Evolutionary conservation across 1,140 invertebrate species (phyloP), one percentile per base, ranked within the genome.

Genomic region (Penaeus chinensis): DNA sequence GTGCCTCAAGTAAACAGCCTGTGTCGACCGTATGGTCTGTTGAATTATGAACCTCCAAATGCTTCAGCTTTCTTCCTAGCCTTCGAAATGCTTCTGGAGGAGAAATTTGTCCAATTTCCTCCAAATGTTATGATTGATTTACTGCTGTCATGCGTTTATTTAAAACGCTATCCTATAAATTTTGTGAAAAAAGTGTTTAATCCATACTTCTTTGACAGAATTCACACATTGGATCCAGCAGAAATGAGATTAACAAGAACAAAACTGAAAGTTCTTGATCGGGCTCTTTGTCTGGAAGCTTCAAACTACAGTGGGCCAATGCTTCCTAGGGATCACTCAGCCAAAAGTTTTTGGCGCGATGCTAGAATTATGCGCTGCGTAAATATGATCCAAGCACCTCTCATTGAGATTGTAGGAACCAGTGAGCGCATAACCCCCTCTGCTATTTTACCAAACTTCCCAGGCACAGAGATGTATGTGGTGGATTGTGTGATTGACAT

Each of bases 221-320:
- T 96, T 47, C 93, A 94, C 89, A 91, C 91, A 20, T 90, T 91
- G 65, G 91, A 92, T 78, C 91, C 92, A 87, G 89, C 85, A 63
- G 91, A 91, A 37, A 71, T 89, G 66, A 65, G 66, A 1, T 88
- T 93, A 18, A 82, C 85, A 24, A 92, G 93, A 89, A 91, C 93
- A 37, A 94, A 94, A 89, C 91, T 96, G 27, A 93, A 94, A 91
- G 91, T 95, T 7, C 93, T 96, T 37, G 95, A 96, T 90, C 93
- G 93, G 69, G 93, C 94, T 8, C 93, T 96, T 93, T 94, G 93
- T 47, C 91, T 96, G 60, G 95, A 96, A 90, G 95, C 94, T 91
- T 90, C 93, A 66, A 91, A 92, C 47, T 95, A 95, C 91, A 91
- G 91, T 42, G 94, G 94, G 61, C 95, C 94, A n/a, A 71, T 95